A percentile compares a stretch with the other conserved stretches of the same genome.
Evolutionary conservation across 2,113 vertebrate species (phyloP).

Genomic region (Romanogobio albipinnatus): DNA sequence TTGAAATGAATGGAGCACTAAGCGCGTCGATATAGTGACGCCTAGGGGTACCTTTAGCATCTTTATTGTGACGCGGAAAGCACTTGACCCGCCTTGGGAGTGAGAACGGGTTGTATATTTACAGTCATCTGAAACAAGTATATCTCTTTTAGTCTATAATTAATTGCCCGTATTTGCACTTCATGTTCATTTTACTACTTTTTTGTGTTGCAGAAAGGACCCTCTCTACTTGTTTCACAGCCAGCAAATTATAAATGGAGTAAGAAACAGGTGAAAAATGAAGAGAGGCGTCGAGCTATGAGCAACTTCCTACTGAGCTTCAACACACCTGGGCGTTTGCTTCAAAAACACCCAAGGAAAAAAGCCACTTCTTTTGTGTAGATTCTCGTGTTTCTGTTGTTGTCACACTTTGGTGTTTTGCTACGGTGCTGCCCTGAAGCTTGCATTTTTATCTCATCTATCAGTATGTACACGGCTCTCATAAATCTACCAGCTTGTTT

Average conservation of each 20-base stretch:
- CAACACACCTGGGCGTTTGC: not conserved
- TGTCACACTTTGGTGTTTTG: slow-evolving; percentile 30
- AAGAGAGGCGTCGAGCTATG: not conserved
- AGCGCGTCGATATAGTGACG: too few relatives aligned
- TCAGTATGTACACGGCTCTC: slow-evolving; percentile 19
- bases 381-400: slow-evolving; percentile 16
- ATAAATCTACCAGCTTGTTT: slow-evolving; percentile 54
- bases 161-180: not conserved
- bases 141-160: not conserved
- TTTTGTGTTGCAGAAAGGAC: not conserved
- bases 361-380: not conserved
- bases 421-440: slow-evolving; percentile 15
- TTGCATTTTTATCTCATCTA: slow-evolving; percentile 52
- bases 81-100: too few relatives aligned
- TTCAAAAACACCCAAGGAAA: slow-evolving; percentile 11
- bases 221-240: not conserved
- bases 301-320: not conserved
- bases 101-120: not conserved
- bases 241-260: not conserved
- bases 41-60: too few relatives aligned
- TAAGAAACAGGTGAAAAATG: slow-evolving; percentile 17
- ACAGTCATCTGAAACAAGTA: not conserved
- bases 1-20: too few relatives aligned
- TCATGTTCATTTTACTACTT: not conserved
- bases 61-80: too few relatives aligned